These are phyloP conservation scores for Armadillidium nasatum DNA, from an alignment of 1,140 invertebrate species.

Conservation along the genomic window DNA sequence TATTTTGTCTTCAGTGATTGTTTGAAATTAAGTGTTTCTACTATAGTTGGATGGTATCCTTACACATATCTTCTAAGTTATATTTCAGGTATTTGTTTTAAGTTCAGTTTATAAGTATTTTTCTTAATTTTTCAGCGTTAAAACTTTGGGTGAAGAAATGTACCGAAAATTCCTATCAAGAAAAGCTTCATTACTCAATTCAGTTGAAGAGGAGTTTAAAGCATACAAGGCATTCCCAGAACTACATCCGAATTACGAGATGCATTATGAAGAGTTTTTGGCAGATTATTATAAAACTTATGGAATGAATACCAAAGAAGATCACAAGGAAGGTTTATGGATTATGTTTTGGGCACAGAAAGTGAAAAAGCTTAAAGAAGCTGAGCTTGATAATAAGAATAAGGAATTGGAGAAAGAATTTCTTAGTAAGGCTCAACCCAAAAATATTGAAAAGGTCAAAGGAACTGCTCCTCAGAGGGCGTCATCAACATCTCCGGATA, in stretches of 20 bases:
- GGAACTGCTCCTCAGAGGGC: neutral
- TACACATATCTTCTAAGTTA: too few relatives aligned
- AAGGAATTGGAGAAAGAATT: neutral
- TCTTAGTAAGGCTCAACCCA: neutral
- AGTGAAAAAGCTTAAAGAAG: neutral
- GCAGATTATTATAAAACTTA: neutral
- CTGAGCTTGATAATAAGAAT: neutral
- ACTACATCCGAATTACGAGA: neutral
- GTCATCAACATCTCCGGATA: neutral
- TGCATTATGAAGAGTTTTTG: neutral
- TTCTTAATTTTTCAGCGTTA: too few relatives aligned
- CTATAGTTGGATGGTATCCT: too few relatives aligned
- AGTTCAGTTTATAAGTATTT: too few relatives aligned
- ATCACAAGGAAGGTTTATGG: neutral
- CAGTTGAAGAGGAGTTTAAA: neutral
- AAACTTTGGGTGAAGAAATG: neutral
- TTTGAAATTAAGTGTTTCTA: too few relatives aligned
- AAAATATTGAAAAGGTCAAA: neutral
- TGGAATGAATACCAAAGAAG: neutral
- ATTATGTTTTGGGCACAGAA: neutral
- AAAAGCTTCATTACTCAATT: neutral
- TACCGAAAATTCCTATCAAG: neutral
- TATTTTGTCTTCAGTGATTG: too few relatives aligned
- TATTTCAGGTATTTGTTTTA: too few relatives aligned
- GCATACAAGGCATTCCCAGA: neutral